phyloP scores from a whole-genome alignment of 2,888 invertebrate genomes.

The Lymantria monacha region DNA sequence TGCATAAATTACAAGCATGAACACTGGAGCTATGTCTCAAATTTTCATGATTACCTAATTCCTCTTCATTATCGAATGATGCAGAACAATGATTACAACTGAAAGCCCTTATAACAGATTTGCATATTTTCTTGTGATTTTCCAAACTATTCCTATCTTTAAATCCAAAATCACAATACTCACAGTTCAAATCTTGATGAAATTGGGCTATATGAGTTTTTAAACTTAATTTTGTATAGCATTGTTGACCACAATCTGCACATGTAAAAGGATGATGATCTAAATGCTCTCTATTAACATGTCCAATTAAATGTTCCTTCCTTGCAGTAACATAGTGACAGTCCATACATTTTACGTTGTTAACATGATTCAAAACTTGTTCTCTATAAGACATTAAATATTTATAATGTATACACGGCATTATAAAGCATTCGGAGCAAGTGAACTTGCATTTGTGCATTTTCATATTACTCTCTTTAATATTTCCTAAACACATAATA shows the following conservation, averaged over 20 bases:
- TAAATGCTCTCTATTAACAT: slow-evolving; percentile 56
- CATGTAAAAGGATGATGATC: slow-evolving; percentile 56
- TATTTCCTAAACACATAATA: slow-evolving; percentile 45
- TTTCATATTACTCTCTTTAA: slow-evolving; percentile 29
- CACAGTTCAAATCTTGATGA: slow-evolving; percentile 47
- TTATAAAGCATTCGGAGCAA: slow-evolving; percentile 47
- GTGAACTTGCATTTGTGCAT: slow-evolving; percentile 51
- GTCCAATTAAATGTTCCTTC: slow-evolving; percentile 50
- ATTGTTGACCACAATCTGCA: slow-evolving; percentile 48
- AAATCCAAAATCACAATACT: slow-evolving; percentile 49
- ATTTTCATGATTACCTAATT: slow-evolving; percentile 38
- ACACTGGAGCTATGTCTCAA: slow-evolving; percentile 41
- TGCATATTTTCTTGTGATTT: slow-evolving; percentile 42
- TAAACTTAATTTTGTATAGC: slow-evolving; percentile 51
- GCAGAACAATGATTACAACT: slow-evolving; percentile 44
- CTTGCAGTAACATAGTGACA: slow-evolving; percentile 52
- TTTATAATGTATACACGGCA: slow-evolving; percentile 51
- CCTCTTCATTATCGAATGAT: slow-evolving; percentile 42
- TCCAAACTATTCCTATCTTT: slow-evolving; percentile 33
- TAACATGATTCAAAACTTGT: slow-evolving; percentile 40
- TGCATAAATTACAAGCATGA: slow-evolving; percentile 46
- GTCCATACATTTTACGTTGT: slow-evolving; percentile 47
- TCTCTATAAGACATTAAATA: slow-evolving; percentile 51
- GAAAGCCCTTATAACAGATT: slow-evolving; percentile 29
- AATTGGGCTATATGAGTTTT: slow-evolving; percentile 49